phyloP scores from a whole-genome alignment of 2,113 vertebrate genomes.

The Acanthisitta chloris region DNA sequence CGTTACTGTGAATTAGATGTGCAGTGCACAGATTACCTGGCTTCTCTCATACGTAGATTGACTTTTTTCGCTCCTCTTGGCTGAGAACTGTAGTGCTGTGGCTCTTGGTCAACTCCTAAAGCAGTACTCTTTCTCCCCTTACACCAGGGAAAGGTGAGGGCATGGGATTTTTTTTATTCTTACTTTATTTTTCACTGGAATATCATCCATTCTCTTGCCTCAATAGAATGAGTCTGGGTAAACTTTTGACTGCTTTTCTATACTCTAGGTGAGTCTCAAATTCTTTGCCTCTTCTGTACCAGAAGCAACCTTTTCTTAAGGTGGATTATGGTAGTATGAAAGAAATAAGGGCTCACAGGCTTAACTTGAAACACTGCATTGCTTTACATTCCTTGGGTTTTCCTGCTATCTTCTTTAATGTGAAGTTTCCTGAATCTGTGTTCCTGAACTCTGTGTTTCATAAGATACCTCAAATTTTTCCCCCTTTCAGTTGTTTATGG shows the following conservation, averaged over 20 bases:
- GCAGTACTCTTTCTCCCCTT: not conserved
- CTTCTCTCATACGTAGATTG: not conserved
- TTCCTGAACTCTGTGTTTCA: not conserved
- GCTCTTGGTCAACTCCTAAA: not conserved
- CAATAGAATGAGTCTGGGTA: not conserved
- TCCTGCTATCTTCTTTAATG: not conserved
- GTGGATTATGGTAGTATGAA: not conserved
- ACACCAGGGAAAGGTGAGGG: accelerated
- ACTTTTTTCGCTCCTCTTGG: accelerated
- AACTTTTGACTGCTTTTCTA: not conserved
- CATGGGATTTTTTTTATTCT: too few relatives aligned
- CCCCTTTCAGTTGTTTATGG: not conserved
- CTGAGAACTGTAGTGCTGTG: not conserved
- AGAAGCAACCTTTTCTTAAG: not conserved
- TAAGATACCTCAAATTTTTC: not conserved
- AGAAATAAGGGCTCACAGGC: not conserved
- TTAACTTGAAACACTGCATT: not conserved
- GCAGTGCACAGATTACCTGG: not conserved
- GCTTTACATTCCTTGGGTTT: not conserved
- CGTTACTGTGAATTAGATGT: not conserved
- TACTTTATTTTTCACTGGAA: not conserved
- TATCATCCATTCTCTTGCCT: not conserved
- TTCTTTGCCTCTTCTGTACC: not conserved
- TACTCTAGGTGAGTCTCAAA: not conserved
- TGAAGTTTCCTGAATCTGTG: not conserved